phyloP scores from a whole-genome alignment of 2,113 vertebrate species.

The Engystomops pustulosus region DNA sequence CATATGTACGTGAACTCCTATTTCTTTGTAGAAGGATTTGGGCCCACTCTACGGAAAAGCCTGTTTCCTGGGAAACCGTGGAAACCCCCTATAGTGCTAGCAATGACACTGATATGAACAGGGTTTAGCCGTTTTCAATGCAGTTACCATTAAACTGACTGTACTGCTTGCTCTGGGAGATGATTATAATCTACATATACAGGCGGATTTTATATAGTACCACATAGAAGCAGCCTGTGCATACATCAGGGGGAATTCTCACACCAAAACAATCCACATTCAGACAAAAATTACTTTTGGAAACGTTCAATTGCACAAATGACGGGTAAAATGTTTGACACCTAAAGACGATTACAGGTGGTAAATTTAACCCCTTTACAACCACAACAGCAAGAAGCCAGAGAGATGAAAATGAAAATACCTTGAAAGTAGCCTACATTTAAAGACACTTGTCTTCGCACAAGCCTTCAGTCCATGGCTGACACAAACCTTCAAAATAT shows the following conservation, averaged over 20 bases:
- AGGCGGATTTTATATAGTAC: too few species aligned
- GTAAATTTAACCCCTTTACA: background rate
- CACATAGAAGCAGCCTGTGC: background rate
- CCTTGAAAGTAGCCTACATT: slow-evolving; percentile 23
- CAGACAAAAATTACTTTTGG: background rate
- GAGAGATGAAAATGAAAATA: slow-evolving; percentile 14
- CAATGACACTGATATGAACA: slow-evolving; percentile 40
- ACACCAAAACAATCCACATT: background rate
- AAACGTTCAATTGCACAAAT: background rate
- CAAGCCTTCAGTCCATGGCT: slow-evolving; percentile 32
- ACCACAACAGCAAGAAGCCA: background rate
- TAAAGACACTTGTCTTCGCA: slow-evolving; percentile 32
- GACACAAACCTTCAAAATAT: slow-evolving; percentile 24
- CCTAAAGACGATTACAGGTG: background rate
- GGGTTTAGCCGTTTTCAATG: slow-evolving; percentile 21
- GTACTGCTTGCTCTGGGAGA: background rate
- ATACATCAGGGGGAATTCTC: background rate
- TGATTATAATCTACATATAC: background rate
- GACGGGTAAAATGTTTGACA: background rate
- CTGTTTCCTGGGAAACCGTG: slow-evolving; percentile 49
- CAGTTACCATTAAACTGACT: slow-evolving; percentile 4
- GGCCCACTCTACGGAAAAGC: slow-evolving; percentile 29
- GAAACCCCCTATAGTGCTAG: slow-evolving; percentile 42
- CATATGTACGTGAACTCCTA: slow-evolving; percentile 14
- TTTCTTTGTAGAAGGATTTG: slow-evolving; percentile 40